phyloP scores from a whole-genome alignment of 2,797 vertebrate genomes.

The Botia almorhae region DNA sequence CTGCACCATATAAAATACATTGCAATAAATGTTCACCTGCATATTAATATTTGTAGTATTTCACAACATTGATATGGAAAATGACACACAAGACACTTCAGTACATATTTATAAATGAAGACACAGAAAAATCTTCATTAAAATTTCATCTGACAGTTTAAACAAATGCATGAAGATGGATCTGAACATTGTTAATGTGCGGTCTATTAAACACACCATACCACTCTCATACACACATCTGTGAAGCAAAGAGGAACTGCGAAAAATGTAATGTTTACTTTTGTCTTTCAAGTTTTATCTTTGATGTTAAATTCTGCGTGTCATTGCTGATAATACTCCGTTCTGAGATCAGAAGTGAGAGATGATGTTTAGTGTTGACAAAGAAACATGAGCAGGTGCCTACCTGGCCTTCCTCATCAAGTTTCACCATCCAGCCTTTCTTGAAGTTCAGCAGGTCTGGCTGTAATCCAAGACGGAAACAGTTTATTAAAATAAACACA shows the following conservation, averaged over 20 bases:
- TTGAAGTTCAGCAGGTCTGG: conserved; percentile 86
- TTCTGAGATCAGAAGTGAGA: background rate
- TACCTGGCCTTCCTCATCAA: conserved; percentile 81
- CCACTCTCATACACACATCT: background rate
- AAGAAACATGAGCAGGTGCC: background rate
- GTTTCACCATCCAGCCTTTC: conserved; percentile 87
- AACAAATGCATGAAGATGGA: no score
- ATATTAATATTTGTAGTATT: no score
- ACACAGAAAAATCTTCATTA: no score
- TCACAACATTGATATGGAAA: no score
- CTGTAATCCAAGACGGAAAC: conserved; percentile 61
- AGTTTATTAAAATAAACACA: conserved; percentile 13
- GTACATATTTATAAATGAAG: no score
- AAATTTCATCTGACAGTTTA: no score
- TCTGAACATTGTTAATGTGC: no score
- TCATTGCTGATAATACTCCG: background rate
- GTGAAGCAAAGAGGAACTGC: no score
- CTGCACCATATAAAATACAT: no score
- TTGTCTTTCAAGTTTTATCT: background rate
- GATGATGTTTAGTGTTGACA: conserved; percentile 1
- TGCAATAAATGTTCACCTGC: no score
- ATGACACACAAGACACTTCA: no score
- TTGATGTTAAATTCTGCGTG: background rate
- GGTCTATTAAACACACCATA: no score
- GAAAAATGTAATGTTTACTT: background rate